Base-by-base conservation (phyloP, 2,113 vertebrate species). In the Blennius ocellaris region DNA sequence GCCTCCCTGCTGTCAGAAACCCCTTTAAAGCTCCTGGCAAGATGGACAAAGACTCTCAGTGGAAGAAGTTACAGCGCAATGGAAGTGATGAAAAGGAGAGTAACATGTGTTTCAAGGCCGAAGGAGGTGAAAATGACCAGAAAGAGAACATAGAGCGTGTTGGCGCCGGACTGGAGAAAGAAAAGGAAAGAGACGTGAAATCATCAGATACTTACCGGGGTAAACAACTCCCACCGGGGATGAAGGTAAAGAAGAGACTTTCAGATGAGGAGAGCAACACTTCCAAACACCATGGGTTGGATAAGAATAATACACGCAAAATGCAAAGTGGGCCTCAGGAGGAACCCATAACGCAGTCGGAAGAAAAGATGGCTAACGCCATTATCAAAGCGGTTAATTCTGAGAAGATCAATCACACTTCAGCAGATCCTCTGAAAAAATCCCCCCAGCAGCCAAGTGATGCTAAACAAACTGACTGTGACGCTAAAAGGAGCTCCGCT, bases 1-100 rank as follows among this genome's bases (percentile, higher is more conserved):
- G 57, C 76, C 67, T 90, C 12, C 87, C 72, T 0, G 50, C 74
- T 8, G 91, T 90, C 55, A 93, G 94, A 90, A 99, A 99, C 84
- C 97, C 97, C 0, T 99, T 99, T 61, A 96, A 95, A 85, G 92
- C 91, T 37, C 71, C 93, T 0, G 70, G 81, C 37, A 94, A 94
- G 85, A 89, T 77, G 7, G 76, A 85, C 66, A 74, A 92, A 21
- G 77, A 78, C 6, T 90, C 89, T 0, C 77, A 83, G 54, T 90
- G 92, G 93, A 94, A 84, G 75, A 90, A 79, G 58, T 36, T 86
- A n/a, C 86, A 80, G 62, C 11, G 48, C 15, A 38, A 11, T n/a
- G 50, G 54, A 64, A 14, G 6, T 70, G 38, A 60, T 60, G 59
- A 52, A 3, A 44, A 57, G 17, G 48, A 62, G 7, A 6, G 5